Percentiles rank a stretch among this genome's conserved stretches.
phyloP scores from a whole-genome alignment of 2,797 vertebrate genomes.

The Melanotaenia trifasciata region DNA sequence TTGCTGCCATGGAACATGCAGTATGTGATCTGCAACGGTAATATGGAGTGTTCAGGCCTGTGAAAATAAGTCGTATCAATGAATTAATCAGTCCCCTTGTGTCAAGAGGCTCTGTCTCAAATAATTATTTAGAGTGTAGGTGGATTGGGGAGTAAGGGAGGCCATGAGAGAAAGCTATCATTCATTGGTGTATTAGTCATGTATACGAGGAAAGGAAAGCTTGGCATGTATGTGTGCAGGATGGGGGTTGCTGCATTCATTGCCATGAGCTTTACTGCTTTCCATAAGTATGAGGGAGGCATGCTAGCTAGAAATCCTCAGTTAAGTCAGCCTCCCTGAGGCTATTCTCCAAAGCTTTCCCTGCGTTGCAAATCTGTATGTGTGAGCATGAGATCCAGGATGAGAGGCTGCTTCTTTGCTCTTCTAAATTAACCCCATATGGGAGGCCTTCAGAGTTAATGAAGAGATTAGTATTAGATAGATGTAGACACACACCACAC shows the following conservation, averaged over 20 bases:
- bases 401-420: conserved; percentile 64
- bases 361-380: conserved; percentile 59
- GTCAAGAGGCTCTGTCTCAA: conserved; percentile 61
- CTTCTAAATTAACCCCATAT: conserved; percentile 77
- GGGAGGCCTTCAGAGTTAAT: conserved; percentile 73
- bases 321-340: conserved; percentile 69
- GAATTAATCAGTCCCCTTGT: conserved; percentile 72
- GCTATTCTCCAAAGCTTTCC: conserved; percentile 67
- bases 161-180: conserved; percentile 52
- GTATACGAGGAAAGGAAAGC: conserved; percentile 49
- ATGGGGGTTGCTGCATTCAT: conserved; percentile 62
- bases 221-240: conserved; percentile 40
- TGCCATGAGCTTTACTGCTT: conserved; percentile 64
- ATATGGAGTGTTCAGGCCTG: conserved; percentile 34
- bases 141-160: conserved; percentile 40
- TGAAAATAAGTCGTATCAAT: conserved; percentile 66
- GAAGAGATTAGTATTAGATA: conserved; percentile 76
- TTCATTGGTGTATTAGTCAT: conserved; percentile 61
- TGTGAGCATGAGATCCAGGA: conserved; percentile 65
- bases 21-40: conserved; percentile 49
- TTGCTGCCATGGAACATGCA: conserved; percentile 19
- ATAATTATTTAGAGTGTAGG: conserved; percentile 65
- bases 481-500: conserved; percentile 38
- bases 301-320: conserved; percentile 68
- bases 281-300: conserved; percentile 78